Evolutionary conservation across 1,140 invertebrate genomes (phyloP).

Genomic region (Polyergus mexicanus): DNA sequence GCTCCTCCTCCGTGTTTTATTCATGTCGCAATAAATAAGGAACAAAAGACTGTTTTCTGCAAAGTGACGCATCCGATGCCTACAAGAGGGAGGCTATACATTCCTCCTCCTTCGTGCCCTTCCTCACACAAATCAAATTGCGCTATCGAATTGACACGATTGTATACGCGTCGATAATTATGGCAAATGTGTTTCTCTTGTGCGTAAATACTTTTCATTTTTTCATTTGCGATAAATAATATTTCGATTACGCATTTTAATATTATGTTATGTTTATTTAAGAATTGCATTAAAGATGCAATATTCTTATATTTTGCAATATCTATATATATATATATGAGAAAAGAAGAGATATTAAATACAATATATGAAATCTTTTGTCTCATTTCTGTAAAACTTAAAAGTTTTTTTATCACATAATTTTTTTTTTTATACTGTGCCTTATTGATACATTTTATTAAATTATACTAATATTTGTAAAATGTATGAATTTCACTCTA

Average conservation of each 20-base stretch:
- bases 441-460: not conserved
- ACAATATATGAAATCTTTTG: not conserved
- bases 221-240: not conserved
- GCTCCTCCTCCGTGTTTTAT: constrained; percentile 82
- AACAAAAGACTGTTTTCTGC: constrained; percentile 81
- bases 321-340: not conserved
- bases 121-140: constrained; percentile 46
- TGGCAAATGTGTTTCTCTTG: not conserved
- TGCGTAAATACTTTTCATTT: not conserved
- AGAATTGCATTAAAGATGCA: not conserved
- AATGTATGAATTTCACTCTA: too few relatives aligned
- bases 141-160: not conserved
- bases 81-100: constrained; percentile 52
- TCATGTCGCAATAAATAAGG: constrained; percentile 86
- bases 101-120: not conserved
- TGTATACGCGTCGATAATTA: constrained; percentile 14
- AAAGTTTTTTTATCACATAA: not conserved
- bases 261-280: not conserved
- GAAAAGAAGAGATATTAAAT: not conserved
- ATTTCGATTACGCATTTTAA: not conserved
- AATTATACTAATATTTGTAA: too few relatives aligned
- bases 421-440: not conserved
- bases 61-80: constrained; percentile 74
- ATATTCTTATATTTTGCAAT: not conserved
- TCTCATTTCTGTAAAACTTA: too few relatives aligned